Conservation (phyloP, 2,113 vertebrate species). For the Aspidoscelis tigris region DNA sequence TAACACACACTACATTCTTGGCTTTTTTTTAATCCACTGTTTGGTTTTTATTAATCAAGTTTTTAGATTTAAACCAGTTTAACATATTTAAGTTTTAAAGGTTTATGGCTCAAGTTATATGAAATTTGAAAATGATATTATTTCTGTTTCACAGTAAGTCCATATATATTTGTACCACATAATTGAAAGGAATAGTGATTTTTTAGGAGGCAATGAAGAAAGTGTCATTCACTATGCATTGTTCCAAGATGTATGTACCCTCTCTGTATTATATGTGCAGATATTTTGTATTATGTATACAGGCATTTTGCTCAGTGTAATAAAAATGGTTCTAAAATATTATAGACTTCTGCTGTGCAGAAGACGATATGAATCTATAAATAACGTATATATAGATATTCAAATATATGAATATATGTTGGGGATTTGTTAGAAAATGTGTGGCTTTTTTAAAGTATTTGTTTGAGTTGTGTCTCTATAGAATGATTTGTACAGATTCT, state of each 20-base stretch:
- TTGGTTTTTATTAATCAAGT: neutral
- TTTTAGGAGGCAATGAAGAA: constrained; percentile 52
- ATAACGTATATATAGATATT: constrained; percentile 27
- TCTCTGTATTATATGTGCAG: constrained; percentile 71
- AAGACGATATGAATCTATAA: constrained; percentile 73
- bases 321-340: constrained; percentile 76
- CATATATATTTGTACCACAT: neutral
- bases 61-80: constrained; percentile 17
- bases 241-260: constrained; percentile 61
- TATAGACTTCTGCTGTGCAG: constrained; percentile 82
- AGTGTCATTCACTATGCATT: constrained; percentile 59
- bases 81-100: neutral
- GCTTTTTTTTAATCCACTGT: neutral
- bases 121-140: neutral
- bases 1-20: neutral
- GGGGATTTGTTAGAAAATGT: constrained; percentile 76
- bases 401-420: constrained; percentile 45
- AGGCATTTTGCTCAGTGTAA: constrained; percentile 77
- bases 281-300: constrained; percentile 75
- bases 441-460: constrained; percentile 73
- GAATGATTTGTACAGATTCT: constrained; percentile 58
- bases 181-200: constrained; percentile 23
- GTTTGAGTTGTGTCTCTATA: constrained; percentile 72
- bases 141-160: neutral
- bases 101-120: neutral